Base-by-base conservation (phyloP, 2,888 invertebrate genomes). In the Eugnorisma glareosa region DNA sequence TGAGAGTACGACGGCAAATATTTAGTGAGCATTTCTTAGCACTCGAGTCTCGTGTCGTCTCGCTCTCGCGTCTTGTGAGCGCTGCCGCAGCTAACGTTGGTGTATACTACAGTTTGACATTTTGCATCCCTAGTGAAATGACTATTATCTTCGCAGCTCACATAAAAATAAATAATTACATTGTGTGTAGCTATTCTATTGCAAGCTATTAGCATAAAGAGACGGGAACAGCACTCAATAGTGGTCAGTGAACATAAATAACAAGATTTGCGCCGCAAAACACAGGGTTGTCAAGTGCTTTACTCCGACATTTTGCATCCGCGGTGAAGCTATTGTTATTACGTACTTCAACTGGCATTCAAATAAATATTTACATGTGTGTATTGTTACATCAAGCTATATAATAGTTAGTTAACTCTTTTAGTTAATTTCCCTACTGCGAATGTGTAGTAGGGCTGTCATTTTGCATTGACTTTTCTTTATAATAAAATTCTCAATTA, bases 191-290 rank as follows among this genome's bases (percentile, higher is more conserved):
- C 71, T 61, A 75, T 85, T 84, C 76, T 71, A 74, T 71, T 75
- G 72, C 66, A 69, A 77, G 63, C 63, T 79, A 85, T 85, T 88
- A 75, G 74, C 86, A 86, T 85, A 82, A 85, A 86, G 81, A 81
- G 81, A 83, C 76, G 57, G 66, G 79, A 72, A 85, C 77, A 86
- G 63, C 75, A 81, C 85, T 83, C 83, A 82, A 84, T 83, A 83
- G 77, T 77, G 77, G 76, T 78, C 82, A 75, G 75, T 75, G 72
- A 72, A 82, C 82, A 84, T 87, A 83, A 83, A 81, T 87, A 88
- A 81, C 76, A 68, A 78, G 78, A 88, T 83, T 70, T 78, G 63
- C 70, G 67, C 67, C 67, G 57, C 70, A 48, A 74, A 79, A 66
- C 4, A 35, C 51, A 86, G 85, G 77, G 81, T 63, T 86, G 77